These are phyloP conservation scores for Torymus texanus DNA, from an alignment of 2,888 invertebrate species.

Conservation along the genomic window DNA sequence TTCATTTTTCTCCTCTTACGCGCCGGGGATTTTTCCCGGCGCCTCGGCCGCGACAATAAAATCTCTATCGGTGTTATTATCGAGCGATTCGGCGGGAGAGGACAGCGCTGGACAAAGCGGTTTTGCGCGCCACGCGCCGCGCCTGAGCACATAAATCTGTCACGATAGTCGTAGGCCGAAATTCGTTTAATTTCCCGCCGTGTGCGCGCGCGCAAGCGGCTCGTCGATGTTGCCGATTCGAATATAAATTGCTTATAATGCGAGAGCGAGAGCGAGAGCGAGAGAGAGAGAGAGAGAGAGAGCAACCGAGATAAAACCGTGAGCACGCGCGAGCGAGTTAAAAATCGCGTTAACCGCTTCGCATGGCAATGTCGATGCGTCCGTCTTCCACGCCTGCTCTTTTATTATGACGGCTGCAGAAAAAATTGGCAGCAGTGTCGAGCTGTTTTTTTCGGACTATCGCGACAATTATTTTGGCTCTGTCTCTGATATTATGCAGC, in stretches of 20 bases:
- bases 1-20: constrained; percentile 4
- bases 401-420: no score
- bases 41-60: constrained; percentile 21
- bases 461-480: neutral
- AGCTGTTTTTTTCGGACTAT: no score
- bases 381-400: neutral
- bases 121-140: neutral
- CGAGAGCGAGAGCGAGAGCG: constrained; percentile 13
- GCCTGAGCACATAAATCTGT: constrained; percentile 45
- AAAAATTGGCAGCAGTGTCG: neutral
- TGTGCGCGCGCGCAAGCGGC: neutral
- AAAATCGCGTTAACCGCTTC: constrained; percentile 25
- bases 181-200: constrained; percentile 51
- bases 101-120: constrained; percentile 6
- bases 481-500: no score
- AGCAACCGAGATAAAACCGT: constrained; percentile 45
- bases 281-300: constrained; percentile 25
- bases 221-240: constrained; percentile 47
- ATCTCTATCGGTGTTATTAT: constrained; percentile 50
- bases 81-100: constrained; percentile 9
- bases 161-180: constrained; percentile 47
- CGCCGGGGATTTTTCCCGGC: neutral
- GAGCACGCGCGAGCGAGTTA: constrained; percentile 18
- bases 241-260: constrained; percentile 55
- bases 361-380: neutral